Conservation (phyloP, 2,797 vertebrate species). For the Vultur gryphus region DNA sequence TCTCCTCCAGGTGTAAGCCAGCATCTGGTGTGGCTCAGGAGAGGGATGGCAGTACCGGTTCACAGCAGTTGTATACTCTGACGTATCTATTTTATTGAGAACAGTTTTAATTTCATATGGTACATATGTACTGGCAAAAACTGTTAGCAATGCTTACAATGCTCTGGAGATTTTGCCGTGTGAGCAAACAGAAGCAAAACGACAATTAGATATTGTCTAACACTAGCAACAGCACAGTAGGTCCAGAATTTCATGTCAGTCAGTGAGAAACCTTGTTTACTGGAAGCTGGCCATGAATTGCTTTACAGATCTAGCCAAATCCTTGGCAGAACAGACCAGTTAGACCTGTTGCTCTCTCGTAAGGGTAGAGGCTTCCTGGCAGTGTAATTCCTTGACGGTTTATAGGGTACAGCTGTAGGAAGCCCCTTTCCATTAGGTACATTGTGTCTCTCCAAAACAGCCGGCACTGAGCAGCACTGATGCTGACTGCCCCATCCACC, state of each 20-base stretch:
- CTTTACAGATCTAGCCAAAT: constrained; percentile 25
- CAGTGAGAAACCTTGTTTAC: constrained; percentile 34
- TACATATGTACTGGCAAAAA: background rate
- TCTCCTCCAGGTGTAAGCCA: background rate
- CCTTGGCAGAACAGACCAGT: constrained; percentile 22
- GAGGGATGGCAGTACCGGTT: background rate
- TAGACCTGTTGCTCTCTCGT: constrained; percentile 9
- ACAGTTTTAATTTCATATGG: background rate
- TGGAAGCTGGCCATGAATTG: constrained; percentile 27
- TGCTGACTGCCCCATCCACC: background rate
- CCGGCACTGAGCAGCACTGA: background rate
- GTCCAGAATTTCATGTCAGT: constrained; percentile 49
- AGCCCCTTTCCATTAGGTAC: background rate
- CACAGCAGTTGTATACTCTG: background rate
- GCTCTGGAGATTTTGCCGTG: background rate
- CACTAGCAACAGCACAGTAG: constrained; percentile 10
- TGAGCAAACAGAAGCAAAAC: constrained; percentile 39
- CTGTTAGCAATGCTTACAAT: background rate
- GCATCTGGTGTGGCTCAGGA: background rate
- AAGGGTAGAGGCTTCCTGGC: background rate
- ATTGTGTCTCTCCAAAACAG: background rate
- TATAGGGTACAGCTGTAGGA: background rate
- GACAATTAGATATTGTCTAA: constrained; percentile 53
- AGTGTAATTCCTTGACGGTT: background rate
- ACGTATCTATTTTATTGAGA: background rate